Base-by-base conservation (phyloP, 1,140 invertebrate genomes). In the Drosophila albomicans region DNA sequence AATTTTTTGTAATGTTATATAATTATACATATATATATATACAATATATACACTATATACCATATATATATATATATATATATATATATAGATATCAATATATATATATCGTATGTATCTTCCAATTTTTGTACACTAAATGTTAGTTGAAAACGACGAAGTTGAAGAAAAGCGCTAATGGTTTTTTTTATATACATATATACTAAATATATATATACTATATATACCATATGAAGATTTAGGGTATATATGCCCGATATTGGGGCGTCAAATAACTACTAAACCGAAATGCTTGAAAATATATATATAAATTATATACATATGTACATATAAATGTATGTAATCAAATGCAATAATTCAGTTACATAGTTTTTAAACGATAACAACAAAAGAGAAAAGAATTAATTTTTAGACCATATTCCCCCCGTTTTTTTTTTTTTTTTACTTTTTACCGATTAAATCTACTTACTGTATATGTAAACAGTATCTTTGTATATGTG, bases 81-180 rank as follows among this genome's bases (percentile, higher is more conserved):
- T 15, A 38, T 66, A 62, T 63, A 63, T 61, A 51, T 72, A 66
- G 45, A 71, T 32, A 32, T 32, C 30, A 32, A 63, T 66, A 54
- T 54, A 62, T 64, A 54, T 54, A 62, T 64, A 63, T 56, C 13
- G 8, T 63, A 79, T 84, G 69, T 80, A 86, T 72, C 82, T 86
- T 86, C 78, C 82, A 84, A 87, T 74, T 88, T 87, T 87, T 88
- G 78, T 88, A 89, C 77, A 88, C 84, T 75, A 81, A 88, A 82
- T 88, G 80, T 84, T 88, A 88, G 84, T 81, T 78, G 71, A 88
- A 57, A 16, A 41, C 35, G 35, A 69, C 8, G 48, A 48, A 20
- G 16, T 5, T 25, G 45, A 58, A 25, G 46, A 63, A 46, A 75
- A 85, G 65, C 81, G 75, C 81, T 78, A 75, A 81, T 63, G 72